Percentiles rank a stretch among this genome's conserved stretches.
These are phyloP conservation scores for Catharus minimus DNA, from an alignment of 2,113 vertebrate genomes.

Conservation along the genomic window DNA sequence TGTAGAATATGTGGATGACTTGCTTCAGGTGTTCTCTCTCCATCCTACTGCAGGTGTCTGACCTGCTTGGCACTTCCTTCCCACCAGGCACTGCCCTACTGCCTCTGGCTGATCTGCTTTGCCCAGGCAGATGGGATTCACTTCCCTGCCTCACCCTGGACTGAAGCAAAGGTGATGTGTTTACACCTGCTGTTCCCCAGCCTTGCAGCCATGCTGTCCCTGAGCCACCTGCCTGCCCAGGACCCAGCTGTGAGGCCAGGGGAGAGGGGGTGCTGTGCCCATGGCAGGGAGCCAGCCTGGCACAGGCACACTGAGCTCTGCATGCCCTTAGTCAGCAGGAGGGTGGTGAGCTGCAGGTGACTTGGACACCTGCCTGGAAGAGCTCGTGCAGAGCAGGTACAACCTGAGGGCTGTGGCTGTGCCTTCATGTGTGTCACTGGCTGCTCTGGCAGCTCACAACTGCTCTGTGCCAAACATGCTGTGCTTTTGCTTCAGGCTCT, in stretches of 20 bases:
- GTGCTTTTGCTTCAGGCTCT: neutral
- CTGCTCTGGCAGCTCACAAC: neutral
- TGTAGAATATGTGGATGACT: neutral
- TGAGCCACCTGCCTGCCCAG: neutral
- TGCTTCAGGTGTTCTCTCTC: neutral
- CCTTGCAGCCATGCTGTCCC: neutral
- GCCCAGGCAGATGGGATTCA: neutral
- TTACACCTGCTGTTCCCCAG: neutral
- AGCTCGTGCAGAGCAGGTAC: fast-evolving
- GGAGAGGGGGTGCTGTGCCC: neutral
- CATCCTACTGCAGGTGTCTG: neutral
- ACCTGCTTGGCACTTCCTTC: neutral
- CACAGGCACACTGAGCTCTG: neutral
- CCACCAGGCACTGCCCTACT: neutral
- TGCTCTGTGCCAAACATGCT: neutral
- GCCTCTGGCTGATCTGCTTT: neutral
- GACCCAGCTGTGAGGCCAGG: fast-evolving
- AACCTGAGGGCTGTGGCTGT: neutral
- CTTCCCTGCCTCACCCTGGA: neutral
- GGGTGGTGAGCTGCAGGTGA: neutral
- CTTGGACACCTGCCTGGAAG: neutral
- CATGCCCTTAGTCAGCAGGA: neutral
- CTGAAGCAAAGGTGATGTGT: neutral
- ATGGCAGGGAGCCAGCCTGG: neutral
- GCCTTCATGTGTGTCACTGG: fast-evolving